Evolutionary conservation across 2,888 invertebrate genomes (phyloP).

Genomic region (Agrochola lota): DNA sequence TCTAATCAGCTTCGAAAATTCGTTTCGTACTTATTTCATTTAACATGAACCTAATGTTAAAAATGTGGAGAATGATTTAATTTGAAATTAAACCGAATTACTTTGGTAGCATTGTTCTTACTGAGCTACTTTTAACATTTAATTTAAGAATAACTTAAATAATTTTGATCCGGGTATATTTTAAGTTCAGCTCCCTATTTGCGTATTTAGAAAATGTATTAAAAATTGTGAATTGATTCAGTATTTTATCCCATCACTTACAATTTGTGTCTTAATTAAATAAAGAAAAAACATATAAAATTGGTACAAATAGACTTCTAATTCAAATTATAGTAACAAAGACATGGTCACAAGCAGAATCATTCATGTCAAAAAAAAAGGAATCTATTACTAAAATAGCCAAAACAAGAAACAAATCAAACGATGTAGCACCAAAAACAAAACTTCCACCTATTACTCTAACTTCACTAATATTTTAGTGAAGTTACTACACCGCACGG

Average conservation of each 20-base stretch:
- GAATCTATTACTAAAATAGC: background rate
- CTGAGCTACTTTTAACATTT: background rate
- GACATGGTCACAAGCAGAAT: no score
- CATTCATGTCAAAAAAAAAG: background rate
- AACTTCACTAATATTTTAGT: slow-evolving; percentile 60
- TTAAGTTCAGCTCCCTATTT: no score
- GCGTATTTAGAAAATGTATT: no score
- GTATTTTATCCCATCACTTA: no score
- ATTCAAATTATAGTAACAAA: no score
- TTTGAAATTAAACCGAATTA: background rate
- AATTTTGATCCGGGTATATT: no score
- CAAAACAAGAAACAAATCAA: slow-evolving; percentile 19
- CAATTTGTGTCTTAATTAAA: no score
- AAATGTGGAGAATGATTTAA: background rate
- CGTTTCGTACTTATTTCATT: background rate
- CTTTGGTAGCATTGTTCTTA: no score
- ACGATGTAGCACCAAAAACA: slow-evolving; percentile 10
- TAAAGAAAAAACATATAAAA: no score
- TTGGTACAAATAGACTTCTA: no score
- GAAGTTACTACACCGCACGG: slow-evolving; percentile 57
- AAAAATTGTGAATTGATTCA: no score
- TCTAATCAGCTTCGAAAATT: slow-evolving; percentile 7
- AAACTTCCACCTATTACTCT: slow-evolving; percentile 19
- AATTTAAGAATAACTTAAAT: background rate
- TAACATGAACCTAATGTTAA: background rate